These are phyloP conservation scores for Torymus texanus DNA, from an alignment of 2,888 invertebrate species.

Conservation along the genomic window DNA sequence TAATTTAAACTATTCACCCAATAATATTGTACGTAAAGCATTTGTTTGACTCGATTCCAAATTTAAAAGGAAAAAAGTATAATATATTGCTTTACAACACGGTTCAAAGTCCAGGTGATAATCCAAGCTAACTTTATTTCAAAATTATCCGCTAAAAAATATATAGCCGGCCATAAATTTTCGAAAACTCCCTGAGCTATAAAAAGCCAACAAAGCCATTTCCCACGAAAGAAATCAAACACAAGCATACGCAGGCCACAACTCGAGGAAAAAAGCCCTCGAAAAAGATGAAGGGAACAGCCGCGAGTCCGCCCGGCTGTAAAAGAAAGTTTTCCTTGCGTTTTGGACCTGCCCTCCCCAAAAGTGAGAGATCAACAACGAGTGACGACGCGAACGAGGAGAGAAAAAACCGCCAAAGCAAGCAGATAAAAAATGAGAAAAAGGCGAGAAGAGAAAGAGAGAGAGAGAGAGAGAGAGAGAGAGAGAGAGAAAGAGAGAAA, in stretches of 20 bases:
- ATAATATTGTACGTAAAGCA: no score
- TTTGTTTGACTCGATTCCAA: no score
- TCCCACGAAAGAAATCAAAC: background rate
- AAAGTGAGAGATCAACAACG: conserved; percentile 35
- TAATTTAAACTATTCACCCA: no score
- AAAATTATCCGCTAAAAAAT: no score
- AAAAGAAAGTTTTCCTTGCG: conserved; percentile 24
- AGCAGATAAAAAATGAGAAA: conserved; percentile 7
- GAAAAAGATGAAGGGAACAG: conserved; percentile 7
- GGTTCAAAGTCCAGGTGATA: no score
- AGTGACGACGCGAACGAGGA: background rate
- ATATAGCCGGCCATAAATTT: no score
- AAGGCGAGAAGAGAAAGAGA: background rate
- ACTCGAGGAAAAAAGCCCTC: background rate
- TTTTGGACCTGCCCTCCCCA: background rate
- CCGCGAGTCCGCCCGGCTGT: background rate
- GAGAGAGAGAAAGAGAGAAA: conserved; percentile 18
- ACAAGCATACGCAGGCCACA: no score
- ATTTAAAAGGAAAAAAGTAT: no score
- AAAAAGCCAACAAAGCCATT: no score
- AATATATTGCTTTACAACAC: no score
- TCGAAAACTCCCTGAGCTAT: no score
- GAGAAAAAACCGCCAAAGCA: conserved; percentile 10
- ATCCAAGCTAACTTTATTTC: no score
- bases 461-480: conserved; percentile 10